Conservation (phyloP, 2,888 invertebrate genomes). For the Eupithecia subumbrata region DNA sequence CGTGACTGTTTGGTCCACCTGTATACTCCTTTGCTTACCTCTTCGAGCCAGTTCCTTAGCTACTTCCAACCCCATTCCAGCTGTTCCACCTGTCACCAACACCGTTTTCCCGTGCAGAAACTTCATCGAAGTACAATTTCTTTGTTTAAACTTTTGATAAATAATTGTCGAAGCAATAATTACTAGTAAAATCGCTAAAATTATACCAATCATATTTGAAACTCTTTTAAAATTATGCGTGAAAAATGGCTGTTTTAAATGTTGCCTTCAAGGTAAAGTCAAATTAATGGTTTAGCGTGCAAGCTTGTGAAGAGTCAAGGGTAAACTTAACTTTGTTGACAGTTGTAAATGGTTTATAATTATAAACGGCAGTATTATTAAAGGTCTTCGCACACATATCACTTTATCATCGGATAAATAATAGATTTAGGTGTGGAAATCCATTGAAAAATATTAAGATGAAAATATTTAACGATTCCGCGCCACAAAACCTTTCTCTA, state of each 20-base stretch:
- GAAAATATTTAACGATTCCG: too few species aligned
- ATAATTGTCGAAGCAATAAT: not conserved
- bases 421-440: not conserved
- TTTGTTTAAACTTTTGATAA: not conserved
- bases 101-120: not conserved
- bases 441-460: too few species aligned
- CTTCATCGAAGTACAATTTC: not conserved
- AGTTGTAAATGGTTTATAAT: not conserved
- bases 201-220: not conserved
- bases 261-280: not conserved
- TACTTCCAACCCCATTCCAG: conserved; percentile 5
- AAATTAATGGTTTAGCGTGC: not conserved
- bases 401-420: not conserved
- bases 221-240: not conserved
- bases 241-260: not conserved
- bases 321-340: not conserved
- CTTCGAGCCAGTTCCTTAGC: conserved; percentile 6
- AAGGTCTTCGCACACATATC: not conserved
- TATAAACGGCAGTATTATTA: not conserved
- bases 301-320: not conserved
- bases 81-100: conserved; percentile 2
- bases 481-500: too few species aligned
- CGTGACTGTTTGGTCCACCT: too few species aligned
- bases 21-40: not conserved
- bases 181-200: not conserved